Percentiles rank a stretch among this genome's conserved stretches.
phyloP scores from a whole-genome alignment of 2,113 vertebrate genomes.

The Tetraodon nigroviridis region DNA sequence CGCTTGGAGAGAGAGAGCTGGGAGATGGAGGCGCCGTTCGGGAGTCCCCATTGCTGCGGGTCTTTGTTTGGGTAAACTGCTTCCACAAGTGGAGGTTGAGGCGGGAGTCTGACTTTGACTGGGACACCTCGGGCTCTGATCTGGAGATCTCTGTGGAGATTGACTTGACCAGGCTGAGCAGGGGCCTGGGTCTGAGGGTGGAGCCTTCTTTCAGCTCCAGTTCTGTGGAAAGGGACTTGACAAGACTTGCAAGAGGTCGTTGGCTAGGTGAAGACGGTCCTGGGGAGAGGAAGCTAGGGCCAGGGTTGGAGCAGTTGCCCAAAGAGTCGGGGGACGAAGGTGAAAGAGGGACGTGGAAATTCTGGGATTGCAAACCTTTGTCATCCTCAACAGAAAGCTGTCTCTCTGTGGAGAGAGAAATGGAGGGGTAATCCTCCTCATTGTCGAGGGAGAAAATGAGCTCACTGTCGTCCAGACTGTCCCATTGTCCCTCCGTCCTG shows the following conservation, averaged over 20 bases:
- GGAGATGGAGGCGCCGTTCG: conserved; percentile 82
- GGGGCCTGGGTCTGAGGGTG: conserved; percentile 70
- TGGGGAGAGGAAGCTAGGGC: conserved; percentile 61
- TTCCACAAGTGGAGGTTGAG: conserved; percentile 80
- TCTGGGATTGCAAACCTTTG: conserved; percentile 30
- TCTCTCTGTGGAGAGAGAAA: conserved; percentile 52
- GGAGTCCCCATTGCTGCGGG: conserved; percentile 71
- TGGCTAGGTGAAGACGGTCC: conserved; percentile 54
- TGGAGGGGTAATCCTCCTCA: conserved; percentile 56
- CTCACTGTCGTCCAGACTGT: conserved; percentile 64
- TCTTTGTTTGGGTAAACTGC: conserved; percentile 77
- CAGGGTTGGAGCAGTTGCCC: conserved; percentile 51
- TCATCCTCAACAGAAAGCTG: conserved; percentile 49
- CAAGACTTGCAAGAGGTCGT: conserved; percentile 70
- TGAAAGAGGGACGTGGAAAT: conserved; percentile 58
- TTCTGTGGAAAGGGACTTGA: conserved; percentile 80
- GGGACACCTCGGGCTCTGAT: conserved; percentile 76
- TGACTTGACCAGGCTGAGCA: conserved; percentile 81
- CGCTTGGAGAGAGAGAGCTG: conserved; percentile 68
- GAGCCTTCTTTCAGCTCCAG: conserved; percentile 72
- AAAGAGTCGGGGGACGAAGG: conserved; percentile 71
- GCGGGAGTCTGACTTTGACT: conserved; percentile 80
- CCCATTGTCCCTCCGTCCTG: conserved; percentile 65
- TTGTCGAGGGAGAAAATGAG: conserved; percentile 68
- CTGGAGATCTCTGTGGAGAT: conserved; percentile 80